phyloP scores from a whole-genome alignment of 2,113 vertebrate species.

The Engraulis encrasicolus region DNA sequence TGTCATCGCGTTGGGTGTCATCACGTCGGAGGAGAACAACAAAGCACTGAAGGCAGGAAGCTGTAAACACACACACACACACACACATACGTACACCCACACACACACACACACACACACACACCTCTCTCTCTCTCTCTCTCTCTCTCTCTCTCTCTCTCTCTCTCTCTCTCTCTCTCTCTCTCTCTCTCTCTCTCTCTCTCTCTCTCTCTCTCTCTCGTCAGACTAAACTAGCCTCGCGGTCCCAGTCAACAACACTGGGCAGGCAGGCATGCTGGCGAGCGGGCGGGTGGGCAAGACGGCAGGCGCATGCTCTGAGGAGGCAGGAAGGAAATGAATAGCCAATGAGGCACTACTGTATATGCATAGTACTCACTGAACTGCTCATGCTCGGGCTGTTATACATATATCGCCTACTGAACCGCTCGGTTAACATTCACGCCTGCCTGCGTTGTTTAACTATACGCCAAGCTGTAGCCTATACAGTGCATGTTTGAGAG shows the following conservation, averaged over 20 bases:
- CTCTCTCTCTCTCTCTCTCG: no score
- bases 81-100: no score
- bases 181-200: no score
- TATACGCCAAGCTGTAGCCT: background rate
- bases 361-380: background rate
- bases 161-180: no score
- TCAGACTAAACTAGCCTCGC: slow-evolving; percentile 28
- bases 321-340: background rate
- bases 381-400: background rate
- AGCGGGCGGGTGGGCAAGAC: no score
- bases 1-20: slow-evolving; percentile 42
- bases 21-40: slow-evolving; percentile 44
- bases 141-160: no score
- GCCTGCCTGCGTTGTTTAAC: background rate
- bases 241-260: slow-evolving; percentile 4
- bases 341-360: background rate
- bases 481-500: no score
- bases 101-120: no score
- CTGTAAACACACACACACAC: slow-evolving; percentile 32
- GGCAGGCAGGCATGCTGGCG: no score
- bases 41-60: slow-evolving; percentile 27
- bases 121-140: no score
- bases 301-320: background rate
- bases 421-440: background rate
- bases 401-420: background rate